phyloP scores from a whole-genome alignment of 2,113 vertebrate genomes.

The Montifringilla adamsi region DNA sequence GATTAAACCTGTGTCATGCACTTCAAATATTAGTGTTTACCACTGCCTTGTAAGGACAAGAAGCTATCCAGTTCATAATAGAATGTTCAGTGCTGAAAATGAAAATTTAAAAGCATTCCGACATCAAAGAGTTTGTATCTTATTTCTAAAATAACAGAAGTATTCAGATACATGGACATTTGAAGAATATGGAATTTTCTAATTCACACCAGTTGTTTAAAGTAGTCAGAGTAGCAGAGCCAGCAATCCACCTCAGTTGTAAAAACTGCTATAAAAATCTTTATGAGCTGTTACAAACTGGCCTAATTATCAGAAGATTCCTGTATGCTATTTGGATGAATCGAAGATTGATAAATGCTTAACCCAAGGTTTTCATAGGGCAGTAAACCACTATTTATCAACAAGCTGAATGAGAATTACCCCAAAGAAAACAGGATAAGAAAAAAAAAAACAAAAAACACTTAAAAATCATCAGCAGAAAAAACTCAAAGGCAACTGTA shows the following conservation, averaged over 20 bases:
- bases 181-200: neutral
- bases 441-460: neutral
- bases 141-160: neutral
- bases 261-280: neutral
- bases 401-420: neutral
- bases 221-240: neutral
- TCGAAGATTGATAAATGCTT: neutral
- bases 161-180: neutral
- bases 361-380: neutral
- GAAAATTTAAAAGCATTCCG: neutral
- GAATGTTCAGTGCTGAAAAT: neutral
- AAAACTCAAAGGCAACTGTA: neutral
- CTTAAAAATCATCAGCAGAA: neutral
- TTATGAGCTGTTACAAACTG: neutral
- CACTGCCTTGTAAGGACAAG: neutral
- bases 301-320: neutral
- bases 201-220: neutral
- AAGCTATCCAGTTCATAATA: neutral
- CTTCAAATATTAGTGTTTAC: neutral
- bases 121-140: neutral
- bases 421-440: neutral
- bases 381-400: neutral
- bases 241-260: neutral
- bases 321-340: neutral
- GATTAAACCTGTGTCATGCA: neutral